Percentiles rank a stretch among this genome's conserved stretches.
Conservation (phyloP, 2,113 vertebrate species). For the Lycaon pictus region DNA sequence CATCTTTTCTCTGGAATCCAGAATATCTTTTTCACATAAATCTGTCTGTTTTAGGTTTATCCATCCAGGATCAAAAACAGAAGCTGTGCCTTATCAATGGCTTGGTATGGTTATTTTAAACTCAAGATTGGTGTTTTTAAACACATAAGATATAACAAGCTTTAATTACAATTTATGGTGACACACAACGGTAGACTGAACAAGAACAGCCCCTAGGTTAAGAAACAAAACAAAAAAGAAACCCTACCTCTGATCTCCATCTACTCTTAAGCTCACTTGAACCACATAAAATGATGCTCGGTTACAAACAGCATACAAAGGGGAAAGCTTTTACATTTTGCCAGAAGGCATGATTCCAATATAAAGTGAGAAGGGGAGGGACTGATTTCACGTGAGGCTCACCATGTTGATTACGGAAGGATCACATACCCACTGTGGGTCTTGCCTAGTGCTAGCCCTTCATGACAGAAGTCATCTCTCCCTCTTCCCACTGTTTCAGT, state of each 20-base stretch:
- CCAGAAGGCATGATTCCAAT: constrained; percentile 54
- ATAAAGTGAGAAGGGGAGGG: neutral
- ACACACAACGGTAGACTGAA: neutral
- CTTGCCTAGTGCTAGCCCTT: neutral
- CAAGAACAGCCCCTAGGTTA: neutral
- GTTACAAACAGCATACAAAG: constrained; percentile 45
- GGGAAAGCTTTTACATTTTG: neutral
- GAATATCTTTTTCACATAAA: constrained; percentile 26
- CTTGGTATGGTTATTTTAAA: constrained; percentile 41
- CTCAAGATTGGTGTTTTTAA: constrained; percentile 14
- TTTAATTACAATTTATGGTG: constrained; percentile 33
- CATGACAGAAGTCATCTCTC: neutral
- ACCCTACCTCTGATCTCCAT: neutral
- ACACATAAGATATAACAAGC: neutral
- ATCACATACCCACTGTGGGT: neutral
- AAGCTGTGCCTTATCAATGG: constrained; percentile 15
- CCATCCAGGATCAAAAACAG: constrained; percentile 43
- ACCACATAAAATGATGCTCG: constrained; percentile 35
- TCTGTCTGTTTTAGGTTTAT: constrained; percentile 16
- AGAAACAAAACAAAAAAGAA: neutral
- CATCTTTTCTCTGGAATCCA: constrained; percentile 50
- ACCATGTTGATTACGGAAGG: neutral
- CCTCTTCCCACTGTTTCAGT: neutral
- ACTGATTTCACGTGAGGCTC: neutral
- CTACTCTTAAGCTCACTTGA: constrained; percentile 27